Base-by-base conservation (phyloP, 2,113 vertebrate genomes). In the Corythoichthys intestinalis region DNA sequence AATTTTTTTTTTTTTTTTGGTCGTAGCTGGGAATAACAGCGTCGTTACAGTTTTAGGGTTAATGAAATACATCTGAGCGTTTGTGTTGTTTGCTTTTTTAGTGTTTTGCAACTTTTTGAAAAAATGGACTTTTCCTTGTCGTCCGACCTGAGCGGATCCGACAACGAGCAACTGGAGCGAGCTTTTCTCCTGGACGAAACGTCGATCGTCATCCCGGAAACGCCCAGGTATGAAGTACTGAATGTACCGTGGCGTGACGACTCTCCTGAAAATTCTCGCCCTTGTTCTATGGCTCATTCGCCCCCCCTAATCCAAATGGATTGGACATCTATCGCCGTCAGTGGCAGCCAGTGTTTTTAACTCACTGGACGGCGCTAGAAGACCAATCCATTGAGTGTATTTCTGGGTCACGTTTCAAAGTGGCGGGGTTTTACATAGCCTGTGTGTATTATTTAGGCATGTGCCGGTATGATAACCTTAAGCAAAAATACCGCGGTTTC, bases 141-240 rank as follows among this genome's bases (percentile, higher is more conserved):
- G 0, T 74, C 77, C 11, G 90, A 88, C 4, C 59, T 81, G 8
- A 81, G 85, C 57, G 85, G 83, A 62, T 82, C 78, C 0, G 80
- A 53, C 4, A 66, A 17, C 56, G 56, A 58, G 2, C 56, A 5
- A 20, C 61, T 90, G 70, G 87, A 90, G 70, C 82, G 81, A 12
- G 88, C 78, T 4, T 83, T 71, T 60, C 69, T 91, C 5, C 65
- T 89, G 0, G 80, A 86, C 47, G 75, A 39, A 0, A 60, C 84
- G 41, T 64, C 74, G 15, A 1, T 73, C 20, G 44, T 89, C 1
- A 72, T 92, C 38, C 89, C 90, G 0, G 91, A 92, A 35, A 93
- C 92, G 0, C 92, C 92, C 46, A 92, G 91, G 91, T 91, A 87
- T 4, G 4, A 9, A 63, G 5, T 17, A 6, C 28, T 20, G 20